These are phyloP conservation scores for Dioctria linearis DNA, from an alignment of 2,888 invertebrate species.

Conservation along the genomic window DNA sequence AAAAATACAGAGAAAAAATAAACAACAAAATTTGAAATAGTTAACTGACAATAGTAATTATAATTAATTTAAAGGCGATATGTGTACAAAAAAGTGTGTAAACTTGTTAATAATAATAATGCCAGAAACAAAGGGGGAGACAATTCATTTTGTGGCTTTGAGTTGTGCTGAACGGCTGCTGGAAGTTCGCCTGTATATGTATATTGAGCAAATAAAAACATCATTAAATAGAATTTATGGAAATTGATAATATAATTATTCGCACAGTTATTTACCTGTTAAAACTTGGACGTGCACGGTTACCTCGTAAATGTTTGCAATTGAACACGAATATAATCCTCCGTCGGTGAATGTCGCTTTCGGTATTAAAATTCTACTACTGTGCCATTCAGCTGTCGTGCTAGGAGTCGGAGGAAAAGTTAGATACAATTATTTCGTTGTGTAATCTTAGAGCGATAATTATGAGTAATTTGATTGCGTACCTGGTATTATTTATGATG, in stretches of 20 bases:
- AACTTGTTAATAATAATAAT: conserved; percentile 16
- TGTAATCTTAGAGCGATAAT: conserved; percentile 8
- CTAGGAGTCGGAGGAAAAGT: conserved; percentile 67
- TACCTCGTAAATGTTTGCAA: conserved; percentile 77
- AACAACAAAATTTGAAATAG: background rate
- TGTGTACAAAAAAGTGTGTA: conserved; percentile 32
- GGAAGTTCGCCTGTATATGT: conserved; percentile 65
- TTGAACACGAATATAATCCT: conserved; percentile 77
- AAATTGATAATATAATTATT: background rate
- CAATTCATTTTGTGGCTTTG: conserved; percentile 61
- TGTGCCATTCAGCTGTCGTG: conserved; percentile 66
- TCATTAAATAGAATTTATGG: background rate
- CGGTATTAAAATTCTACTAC: conserved; percentile 68
- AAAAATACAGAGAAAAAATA: conserved; percentile 9
- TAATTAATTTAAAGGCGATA: conserved; percentile 15
- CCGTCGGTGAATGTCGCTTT: conserved; percentile 78
- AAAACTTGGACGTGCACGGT: conserved; percentile 79
- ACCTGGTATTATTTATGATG: conserved; percentile 24
- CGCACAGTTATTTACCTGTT: conserved; percentile 74
- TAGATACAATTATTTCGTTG: conserved; percentile 42
- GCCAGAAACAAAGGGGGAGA: conserved; percentile 36
- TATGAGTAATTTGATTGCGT: background rate
- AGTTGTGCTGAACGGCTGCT: conserved; percentile 68
- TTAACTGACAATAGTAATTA: too few relatives aligned
- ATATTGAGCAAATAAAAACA: too few relatives aligned